These are phyloP conservation scores for Cathartes aura DNA, from an alignment of 2,113 vertebrate genomes.

Conservation along the genomic window DNA sequence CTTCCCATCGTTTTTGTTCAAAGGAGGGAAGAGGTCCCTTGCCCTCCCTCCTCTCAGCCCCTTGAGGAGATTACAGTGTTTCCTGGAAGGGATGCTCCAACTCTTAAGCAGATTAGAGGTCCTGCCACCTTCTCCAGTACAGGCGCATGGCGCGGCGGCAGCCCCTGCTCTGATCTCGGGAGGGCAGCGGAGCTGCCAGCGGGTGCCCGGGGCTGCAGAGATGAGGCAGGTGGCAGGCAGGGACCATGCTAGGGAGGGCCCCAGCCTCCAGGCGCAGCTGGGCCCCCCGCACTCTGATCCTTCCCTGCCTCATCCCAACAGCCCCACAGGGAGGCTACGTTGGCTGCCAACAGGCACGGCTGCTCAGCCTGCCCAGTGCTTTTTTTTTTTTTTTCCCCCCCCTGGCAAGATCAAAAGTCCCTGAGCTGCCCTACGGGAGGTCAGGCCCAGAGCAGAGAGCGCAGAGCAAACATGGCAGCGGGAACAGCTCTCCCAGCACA, in stretches of 20 bases:
- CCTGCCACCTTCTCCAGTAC: background rate
- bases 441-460: background rate
- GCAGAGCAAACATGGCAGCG: background rate
- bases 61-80: background rate
- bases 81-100: background rate
- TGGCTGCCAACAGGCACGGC: background rate
- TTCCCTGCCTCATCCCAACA: background rate
- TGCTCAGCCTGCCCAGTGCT: background rate
- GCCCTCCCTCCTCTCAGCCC: background rate
- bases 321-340: background rate
- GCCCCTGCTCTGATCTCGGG: background rate
- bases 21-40: background rate
- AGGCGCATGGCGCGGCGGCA: background rate
- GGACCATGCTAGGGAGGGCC: background rate
- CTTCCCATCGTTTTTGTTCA: background rate
- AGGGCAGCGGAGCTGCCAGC: fast-evolving
- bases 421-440: background rate
- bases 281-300: background rate
- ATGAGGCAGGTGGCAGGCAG: background rate
- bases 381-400: background rate
- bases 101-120: background rate
- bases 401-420: background rate
- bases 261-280: background rate
- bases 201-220: background rate
- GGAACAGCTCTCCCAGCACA: background rate